Percentiles rank a stretch among this genome's conserved stretches.
Conservation (phyloP, 2,797 vertebrate species). For the Ibycter americanus region DNA sequence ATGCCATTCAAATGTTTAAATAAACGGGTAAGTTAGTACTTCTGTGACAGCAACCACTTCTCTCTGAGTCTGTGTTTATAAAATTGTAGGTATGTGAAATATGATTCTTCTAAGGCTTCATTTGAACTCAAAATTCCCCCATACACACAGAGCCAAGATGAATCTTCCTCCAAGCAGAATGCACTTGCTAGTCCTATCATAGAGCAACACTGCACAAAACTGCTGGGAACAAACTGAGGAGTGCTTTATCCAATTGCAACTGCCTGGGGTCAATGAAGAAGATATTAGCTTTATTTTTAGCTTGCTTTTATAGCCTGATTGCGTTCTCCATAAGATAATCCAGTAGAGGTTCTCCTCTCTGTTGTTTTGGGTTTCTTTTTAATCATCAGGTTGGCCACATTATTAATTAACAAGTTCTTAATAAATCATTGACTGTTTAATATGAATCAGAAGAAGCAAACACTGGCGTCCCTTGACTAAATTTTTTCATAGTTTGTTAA, state of each 20-base stretch:
- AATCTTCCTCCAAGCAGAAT: conserved; percentile 61
- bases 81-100: conserved; percentile 21
- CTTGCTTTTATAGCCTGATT: conserved; percentile 53
- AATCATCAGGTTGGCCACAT: background rate
- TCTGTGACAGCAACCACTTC: background rate
- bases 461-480: background rate
- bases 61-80: background rate
- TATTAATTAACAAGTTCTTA: conserved; percentile 30
- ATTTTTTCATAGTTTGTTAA: background rate
- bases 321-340: conserved; percentile 57
- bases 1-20: background rate
- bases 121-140: conserved; percentile 37
- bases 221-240: conserved; percentile 61
- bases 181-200: conserved; percentile 56
- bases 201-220: conserved; percentile 44
- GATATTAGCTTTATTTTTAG: conserved; percentile 71
- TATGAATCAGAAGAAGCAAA: conserved; percentile 13
- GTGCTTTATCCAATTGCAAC: conserved; percentile 58
- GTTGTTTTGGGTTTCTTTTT: conserved; percentile 39
- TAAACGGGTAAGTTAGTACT: background rate
- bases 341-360: conserved; percentile 42
- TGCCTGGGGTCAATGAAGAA: conserved; percentile 62
- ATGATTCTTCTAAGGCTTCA: conserved; percentile 6
- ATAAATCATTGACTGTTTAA: conserved; percentile 49
- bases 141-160: conserved; percentile 26